phyloP scores from a whole-genome alignment of 2,113 vertebrate species.

The Bos javanicus region DNA sequence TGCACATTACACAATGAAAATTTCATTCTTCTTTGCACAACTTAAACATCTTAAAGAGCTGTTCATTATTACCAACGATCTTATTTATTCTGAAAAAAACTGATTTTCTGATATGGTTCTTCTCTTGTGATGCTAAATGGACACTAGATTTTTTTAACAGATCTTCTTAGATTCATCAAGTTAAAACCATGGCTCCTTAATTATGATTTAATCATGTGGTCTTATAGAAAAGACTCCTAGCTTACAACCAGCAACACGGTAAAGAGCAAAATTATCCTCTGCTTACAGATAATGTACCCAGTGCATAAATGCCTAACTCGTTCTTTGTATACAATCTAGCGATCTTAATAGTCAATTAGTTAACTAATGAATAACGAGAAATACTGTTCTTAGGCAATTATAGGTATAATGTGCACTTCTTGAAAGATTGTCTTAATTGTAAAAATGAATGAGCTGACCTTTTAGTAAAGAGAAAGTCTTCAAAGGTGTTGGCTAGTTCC shows the following conservation, averaged over 20 bases:
- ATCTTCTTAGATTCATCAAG: neutral
- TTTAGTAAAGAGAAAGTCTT: conserved; percentile 99
- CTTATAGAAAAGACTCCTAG: neutral
- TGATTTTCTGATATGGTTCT: conserved; percentile 22
- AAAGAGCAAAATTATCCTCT: neutral
- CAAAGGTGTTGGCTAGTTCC: conserved; percentile 94
- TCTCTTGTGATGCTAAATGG: neutral
- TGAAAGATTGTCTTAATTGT: neutral
- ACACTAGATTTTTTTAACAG: neutral
- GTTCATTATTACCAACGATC: neutral
- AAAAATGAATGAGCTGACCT: conserved; percentile 82
- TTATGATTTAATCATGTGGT: neutral
- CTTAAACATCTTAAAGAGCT: neutral
- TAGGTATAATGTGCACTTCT: neutral
- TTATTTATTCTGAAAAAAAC: neutral
- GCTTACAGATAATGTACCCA: neutral
- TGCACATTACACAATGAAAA: neutral
- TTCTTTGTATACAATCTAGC: neutral
- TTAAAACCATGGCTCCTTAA: conserved; percentile 27
- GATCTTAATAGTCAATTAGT: neutral
- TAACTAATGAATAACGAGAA: neutral
- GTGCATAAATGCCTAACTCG: neutral
- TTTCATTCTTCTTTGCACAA: neutral
- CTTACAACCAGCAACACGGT: neutral
- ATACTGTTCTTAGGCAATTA: neutral